A percentile compares a stretch with the other conserved stretches of the same genome.
Conservation (phyloP, 2,888 invertebrate species). For the Ochropleura leucogaster region DNA sequence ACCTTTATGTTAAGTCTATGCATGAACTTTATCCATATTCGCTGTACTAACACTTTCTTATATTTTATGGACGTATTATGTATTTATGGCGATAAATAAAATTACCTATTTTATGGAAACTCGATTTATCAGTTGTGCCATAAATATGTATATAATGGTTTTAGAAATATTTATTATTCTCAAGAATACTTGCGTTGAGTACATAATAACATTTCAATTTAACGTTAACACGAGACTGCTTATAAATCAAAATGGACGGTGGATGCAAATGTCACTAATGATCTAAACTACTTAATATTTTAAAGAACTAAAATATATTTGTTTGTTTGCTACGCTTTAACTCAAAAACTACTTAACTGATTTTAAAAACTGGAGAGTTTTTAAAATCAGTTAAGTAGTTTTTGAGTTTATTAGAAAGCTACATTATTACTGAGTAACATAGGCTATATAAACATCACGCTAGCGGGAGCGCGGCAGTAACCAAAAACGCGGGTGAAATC, state of each 20-base stretch:
- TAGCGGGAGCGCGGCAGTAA: too few species aligned
- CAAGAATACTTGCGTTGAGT: not conserved
- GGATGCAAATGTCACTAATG: not conserved
- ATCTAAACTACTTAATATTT: too few species aligned
- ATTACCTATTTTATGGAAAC: slow-evolving; percentile 17
- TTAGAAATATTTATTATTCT: not conserved
- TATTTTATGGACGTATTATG: slow-evolving; percentile 33
- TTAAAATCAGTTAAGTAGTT: too few species aligned
- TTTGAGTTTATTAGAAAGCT: too few species aligned
- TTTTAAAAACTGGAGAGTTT: too few species aligned
- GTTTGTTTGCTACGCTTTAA: too few species aligned
- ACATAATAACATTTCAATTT: not conserved
- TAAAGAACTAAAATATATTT: too few species aligned
- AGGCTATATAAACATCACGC: too few species aligned
- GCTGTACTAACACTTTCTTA: slow-evolving; percentile 28
- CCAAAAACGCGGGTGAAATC: too few species aligned
- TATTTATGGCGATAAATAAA: slow-evolving; percentile 24
- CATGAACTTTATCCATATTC: slow-evolving; percentile 23
- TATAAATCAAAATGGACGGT: not conserved
- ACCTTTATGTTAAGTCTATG: slow-evolving; percentile 57
- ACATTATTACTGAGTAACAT: too few species aligned
- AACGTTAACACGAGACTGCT: slow-evolving; percentile 2
- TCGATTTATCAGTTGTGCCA: slow-evolving; percentile 10
- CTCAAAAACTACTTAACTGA: too few species aligned
- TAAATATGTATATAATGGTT: slow-evolving; percentile 10